phyloP scores from a whole-genome alignment of 2,113 vertebrate species.

The Pampusana beccarii region DNA sequence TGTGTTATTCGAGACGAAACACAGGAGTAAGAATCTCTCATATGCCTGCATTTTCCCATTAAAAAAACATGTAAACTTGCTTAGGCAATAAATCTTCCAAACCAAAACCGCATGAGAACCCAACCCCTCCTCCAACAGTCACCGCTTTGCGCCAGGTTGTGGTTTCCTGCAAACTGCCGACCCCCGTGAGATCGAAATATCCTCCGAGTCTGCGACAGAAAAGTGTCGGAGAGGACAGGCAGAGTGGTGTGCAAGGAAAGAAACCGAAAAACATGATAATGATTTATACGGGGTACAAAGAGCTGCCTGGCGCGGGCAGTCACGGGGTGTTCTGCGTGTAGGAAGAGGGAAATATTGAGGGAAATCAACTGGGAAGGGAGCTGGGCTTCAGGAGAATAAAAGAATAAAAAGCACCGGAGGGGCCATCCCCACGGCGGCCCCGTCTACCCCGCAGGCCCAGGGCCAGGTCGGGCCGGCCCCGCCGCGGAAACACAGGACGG shows the following conservation, averaged over 20 bases:
- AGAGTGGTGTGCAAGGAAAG: not conserved
- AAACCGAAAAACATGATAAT: not conserved
- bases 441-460: not conserved
- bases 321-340: not conserved
- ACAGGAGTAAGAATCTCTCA: not conserved
- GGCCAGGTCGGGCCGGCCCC: too few relatives aligned
- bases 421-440: not conserved
- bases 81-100: not conserved
- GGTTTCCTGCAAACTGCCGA: not conserved
- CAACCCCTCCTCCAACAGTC: not conserved
- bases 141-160: not conserved
- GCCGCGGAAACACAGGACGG: too few relatives aligned
- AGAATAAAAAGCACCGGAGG: not conserved
- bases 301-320: not conserved
- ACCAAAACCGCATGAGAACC: not conserved
- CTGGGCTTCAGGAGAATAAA: not conserved
- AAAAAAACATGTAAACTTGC: not conserved
- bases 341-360: accelerated
- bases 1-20: not conserved
- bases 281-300: not conserved
- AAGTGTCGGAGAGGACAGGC: not conserved
- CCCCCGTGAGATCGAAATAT: not conserved
- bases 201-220: not conserved
- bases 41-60: not conserved
- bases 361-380: not conserved